Base-by-base conservation (phyloP, 1,140 invertebrate genomes). In the Drosophila nebulosa region DNA sequence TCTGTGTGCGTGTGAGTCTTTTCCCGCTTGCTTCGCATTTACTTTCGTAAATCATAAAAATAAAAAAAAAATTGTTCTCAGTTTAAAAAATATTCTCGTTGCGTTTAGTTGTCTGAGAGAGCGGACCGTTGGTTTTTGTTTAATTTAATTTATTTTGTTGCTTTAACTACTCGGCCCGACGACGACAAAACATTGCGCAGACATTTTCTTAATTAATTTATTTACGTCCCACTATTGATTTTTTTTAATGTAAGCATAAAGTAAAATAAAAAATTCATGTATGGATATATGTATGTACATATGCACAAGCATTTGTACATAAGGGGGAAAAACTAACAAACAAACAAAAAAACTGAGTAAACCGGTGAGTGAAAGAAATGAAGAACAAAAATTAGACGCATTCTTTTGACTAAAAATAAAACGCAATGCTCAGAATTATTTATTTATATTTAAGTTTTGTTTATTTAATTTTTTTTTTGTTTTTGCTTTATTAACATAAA, bases 191-290 rank as follows among this genome's bases (percentile, higher is more conserved):
- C 74, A 59, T 68, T 75, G 72, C 72, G 71, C 65, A 69, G 73
- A 39, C 72, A 75, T 69, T 46, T 46, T 76, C 72, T 76, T 76
- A 76, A 76, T 76, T 76, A 76, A 76, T 76, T 76, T 76, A 76
- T 76, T 76, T 76, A 75, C 72, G 72, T 69, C 35, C 55, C 16
- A 18, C 63, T 75, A 76, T 76, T 76, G 73, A 76, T 76, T 76
- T 75, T 75, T 75, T 76, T 75, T 46, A 69, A 76, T 75, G 72
- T 76, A 76, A 76, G 58, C 65, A 64, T 56, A 73, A 36, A 67
- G 32, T 69, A 26, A 64, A 63, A 72, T 64, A 64, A 27, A 60
- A 60, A 64, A 51, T 55, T 61, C 35, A 36, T n/a, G 57, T 50
- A 72, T 62, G 39, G 64, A 64, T 51, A 64, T 52, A 26, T 18